These are phyloP conservation scores for Takifugu bimaculatus DNA, from an alignment of 2,113 vertebrate species.

Conservation along the genomic window DNA sequence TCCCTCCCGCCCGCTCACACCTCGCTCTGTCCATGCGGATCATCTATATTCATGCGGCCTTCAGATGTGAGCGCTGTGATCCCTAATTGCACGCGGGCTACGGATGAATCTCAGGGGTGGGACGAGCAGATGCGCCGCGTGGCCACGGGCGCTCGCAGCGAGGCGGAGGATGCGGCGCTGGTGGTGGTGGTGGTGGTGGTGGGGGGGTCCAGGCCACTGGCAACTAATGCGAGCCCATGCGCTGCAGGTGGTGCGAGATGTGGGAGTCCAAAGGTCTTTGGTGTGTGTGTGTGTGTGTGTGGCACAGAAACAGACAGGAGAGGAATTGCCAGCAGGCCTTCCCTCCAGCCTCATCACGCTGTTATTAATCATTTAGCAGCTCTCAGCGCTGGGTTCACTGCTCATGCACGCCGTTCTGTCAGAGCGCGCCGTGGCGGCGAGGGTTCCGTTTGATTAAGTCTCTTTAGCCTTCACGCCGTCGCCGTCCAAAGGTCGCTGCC, in stretches of 20 bases:
- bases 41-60: constrained; percentile 20
- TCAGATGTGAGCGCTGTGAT: constrained; percentile 52
- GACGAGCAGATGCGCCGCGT: constrained; percentile 59
- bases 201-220: constrained; percentile 24
- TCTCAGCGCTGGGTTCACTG: constrained; percentile 51
- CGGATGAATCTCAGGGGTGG: constrained; percentile 39
- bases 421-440: constrained; percentile 30
- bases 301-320: constrained; percentile 23
- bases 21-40: constrained; percentile 24
- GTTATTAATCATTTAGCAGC: constrained; percentile 69
- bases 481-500: constrained; percentile 48
- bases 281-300: constrained; percentile 1
- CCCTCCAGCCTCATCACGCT: constrained; percentile 56
- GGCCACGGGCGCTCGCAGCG: constrained; percentile 45
- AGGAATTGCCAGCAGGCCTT: constrained; percentile 48
- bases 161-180: constrained; percentile 7
- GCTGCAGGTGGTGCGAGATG: constrained; percentile 49
- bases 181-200: background rate
- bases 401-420: constrained; percentile 59
- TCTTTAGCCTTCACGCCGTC: constrained; percentile 54
- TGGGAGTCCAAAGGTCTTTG: constrained; percentile 42
- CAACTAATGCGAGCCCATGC: constrained; percentile 32
- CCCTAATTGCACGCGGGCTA: constrained; percentile 58
- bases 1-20: background rate
- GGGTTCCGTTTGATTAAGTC: constrained; percentile 61